Conservation (phyloP, 2,888 invertebrate genomes). For the Drosophila suboccidentalis region DNA sequence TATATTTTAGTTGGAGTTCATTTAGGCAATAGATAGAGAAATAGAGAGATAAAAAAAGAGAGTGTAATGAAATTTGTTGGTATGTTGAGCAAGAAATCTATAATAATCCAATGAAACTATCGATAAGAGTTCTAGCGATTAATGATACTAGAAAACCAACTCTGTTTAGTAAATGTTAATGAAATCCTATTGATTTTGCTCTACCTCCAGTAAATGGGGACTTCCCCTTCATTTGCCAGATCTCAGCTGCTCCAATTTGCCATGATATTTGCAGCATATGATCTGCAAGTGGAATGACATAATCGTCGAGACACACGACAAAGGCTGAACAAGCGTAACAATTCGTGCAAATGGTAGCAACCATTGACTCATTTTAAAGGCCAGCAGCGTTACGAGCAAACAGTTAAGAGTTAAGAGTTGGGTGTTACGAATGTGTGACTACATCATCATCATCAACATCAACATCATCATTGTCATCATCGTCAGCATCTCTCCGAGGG, state of each 20-base stretch:
- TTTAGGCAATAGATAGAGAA: too few species aligned
- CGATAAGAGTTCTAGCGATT: too few species aligned
- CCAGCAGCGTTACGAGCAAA: background rate
- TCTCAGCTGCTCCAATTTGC: conserved; percentile 2
- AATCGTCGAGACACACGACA: conserved; percentile 31
- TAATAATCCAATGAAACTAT: too few species aligned
- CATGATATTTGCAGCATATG: conserved; percentile 7
- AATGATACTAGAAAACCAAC: too few species aligned
- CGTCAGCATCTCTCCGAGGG: conserved; percentile 49
- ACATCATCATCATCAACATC: conserved; percentile 26
- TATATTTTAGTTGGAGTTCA: too few species aligned
- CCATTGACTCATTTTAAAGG: conserved; percentile 41
- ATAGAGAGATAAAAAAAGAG: too few species aligned
- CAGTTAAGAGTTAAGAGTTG: conserved; percentile 16
- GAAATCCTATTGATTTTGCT: background rate
- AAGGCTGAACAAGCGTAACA: conserved; percentile 39
- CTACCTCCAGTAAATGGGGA: background rate
- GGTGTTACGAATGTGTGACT: conserved; percentile 26
- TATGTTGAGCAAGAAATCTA: too few species aligned
- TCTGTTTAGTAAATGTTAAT: too few species aligned
- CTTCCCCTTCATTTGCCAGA: background rate
- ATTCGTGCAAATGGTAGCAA: conserved; percentile 47
- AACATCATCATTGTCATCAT: conserved; percentile 16
- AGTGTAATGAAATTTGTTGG: too few species aligned
- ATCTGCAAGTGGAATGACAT: conserved; percentile 38